Conservation (phyloP, 2,797 vertebrate species). For the Eulemur albifrons region DNA sequence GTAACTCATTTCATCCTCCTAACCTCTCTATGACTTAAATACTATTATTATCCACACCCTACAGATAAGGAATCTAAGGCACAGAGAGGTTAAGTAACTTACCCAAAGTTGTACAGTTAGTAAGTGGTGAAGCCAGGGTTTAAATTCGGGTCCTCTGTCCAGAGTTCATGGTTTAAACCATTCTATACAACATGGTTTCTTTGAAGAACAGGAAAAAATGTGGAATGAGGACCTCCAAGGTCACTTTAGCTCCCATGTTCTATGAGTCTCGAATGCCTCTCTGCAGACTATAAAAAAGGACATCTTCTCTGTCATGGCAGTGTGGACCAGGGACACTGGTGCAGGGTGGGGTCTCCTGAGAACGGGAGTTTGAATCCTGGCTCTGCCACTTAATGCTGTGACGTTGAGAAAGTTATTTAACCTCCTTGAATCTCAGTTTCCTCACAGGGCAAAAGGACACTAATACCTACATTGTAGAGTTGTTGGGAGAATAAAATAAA, state of each 20-base stretch:
- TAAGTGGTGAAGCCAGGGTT: not conserved
- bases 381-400: not conserved
- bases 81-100: slow-evolving; percentile 16
- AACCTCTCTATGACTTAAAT: slow-evolving; percentile 9
- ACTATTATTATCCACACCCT: not conserved
- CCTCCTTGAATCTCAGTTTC: not conserved
- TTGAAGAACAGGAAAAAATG: not conserved
- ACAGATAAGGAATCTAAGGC: not conserved
- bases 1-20: not conserved
- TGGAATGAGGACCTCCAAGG: not conserved
- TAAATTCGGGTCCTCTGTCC: not conserved
- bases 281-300: not conserved
- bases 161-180: not conserved
- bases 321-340: not conserved
- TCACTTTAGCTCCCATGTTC: not conserved
- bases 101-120: not conserved
- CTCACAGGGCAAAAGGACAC: not conserved
- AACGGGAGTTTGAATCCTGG: not conserved
- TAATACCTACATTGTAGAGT: not conserved
- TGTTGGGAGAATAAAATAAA: not conserved
- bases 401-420: slow-evolving; percentile 17
- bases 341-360: not conserved
- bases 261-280: not conserved
- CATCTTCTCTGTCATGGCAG: not conserved
- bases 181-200: not conserved